phyloP scores from a whole-genome alignment of 2,888 invertebrate species.

The Camptogramma bilineatum region DNA sequence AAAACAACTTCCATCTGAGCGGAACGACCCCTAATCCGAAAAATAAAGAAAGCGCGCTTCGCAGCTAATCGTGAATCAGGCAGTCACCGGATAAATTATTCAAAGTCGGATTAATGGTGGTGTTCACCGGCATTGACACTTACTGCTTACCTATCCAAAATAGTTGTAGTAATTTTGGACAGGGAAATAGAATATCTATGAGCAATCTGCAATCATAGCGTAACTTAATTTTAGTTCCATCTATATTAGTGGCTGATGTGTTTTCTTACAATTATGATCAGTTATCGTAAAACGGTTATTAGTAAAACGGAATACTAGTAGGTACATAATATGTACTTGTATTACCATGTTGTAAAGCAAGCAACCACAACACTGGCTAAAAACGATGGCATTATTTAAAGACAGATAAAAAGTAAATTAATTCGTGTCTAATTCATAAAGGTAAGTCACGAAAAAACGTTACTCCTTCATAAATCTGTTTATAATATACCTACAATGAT shows the following conservation, averaged over 20 bases:
- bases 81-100: constrained; percentile 52
- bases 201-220: too few relatives aligned
- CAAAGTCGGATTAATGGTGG: constrained; percentile 54
- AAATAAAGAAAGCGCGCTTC: constrained; percentile 43
- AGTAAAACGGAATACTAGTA: too few relatives aligned
- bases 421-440: constrained; percentile 23
- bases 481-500: constrained; percentile 50
- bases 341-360: too few relatives aligned
- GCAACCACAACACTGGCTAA: too few relatives aligned
- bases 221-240: too few relatives aligned
- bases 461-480: constrained; percentile 38
- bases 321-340: too few relatives aligned
- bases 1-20: constrained; percentile 29
- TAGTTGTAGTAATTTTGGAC: constrained; percentile 13
- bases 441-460: constrained; percentile 18
- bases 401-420: constrained; percentile 1
- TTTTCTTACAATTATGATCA: too few relatives aligned
- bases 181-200: neutral
- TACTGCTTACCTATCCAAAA: constrained; percentile 30
- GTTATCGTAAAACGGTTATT: too few relatives aligned
- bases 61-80: constrained; percentile 45
- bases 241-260: too few relatives aligned
- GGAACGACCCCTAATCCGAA: constrained; percentile 40
- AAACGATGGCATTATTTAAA: too few relatives aligned
- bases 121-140: constrained; percentile 54